Conservation (phyloP, 2,113 vertebrate species). For the Brienomyrus longianalis region DNA sequence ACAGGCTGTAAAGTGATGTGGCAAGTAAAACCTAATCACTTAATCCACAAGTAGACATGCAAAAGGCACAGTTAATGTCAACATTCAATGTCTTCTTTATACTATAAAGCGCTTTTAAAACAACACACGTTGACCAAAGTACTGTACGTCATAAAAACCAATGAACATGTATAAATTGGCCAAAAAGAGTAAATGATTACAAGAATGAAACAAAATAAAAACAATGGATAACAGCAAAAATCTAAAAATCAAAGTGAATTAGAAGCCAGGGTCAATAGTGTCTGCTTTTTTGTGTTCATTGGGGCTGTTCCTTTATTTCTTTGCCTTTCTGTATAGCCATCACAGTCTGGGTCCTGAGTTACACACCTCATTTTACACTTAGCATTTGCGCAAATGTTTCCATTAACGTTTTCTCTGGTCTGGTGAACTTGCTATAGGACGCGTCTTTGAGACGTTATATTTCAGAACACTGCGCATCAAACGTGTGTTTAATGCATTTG, state of each 20-base stretch:
- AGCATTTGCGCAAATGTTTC: slow-evolving; percentile 11
- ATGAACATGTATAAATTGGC: not conserved
- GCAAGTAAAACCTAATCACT: not conserved
- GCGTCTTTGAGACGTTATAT: not conserved
- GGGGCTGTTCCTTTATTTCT: not conserved
- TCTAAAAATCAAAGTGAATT: not conserved
- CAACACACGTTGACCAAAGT: not conserved
- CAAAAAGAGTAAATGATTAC: not conserved
- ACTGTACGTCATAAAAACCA: not conserved
- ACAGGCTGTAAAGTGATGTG: not conserved
- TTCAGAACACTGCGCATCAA: not conserved
- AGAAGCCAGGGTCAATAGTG: not conserved
- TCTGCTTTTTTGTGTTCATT: not conserved
- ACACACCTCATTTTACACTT: slow-evolving; percentile 13
- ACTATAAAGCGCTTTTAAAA: not conserved
- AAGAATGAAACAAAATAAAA: not conserved
- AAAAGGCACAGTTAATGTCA: not conserved
- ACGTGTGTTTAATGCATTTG: slow-evolving; percentile 4
- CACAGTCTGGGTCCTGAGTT: not conserved
- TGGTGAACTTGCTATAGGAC: not conserved
- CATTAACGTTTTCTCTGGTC: slow-evolving; percentile 11
- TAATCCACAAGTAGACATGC: not conserved
- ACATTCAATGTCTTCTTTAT: not conserved
- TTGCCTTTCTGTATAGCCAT: not conserved
- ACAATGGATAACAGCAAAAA: not conserved